Percentiles rank a stretch among this genome's conserved stretches.
Evolutionary conservation across 2,113 vertebrate genomes (phyloP).

Genomic region (Trematomus loennbergii): DNA sequence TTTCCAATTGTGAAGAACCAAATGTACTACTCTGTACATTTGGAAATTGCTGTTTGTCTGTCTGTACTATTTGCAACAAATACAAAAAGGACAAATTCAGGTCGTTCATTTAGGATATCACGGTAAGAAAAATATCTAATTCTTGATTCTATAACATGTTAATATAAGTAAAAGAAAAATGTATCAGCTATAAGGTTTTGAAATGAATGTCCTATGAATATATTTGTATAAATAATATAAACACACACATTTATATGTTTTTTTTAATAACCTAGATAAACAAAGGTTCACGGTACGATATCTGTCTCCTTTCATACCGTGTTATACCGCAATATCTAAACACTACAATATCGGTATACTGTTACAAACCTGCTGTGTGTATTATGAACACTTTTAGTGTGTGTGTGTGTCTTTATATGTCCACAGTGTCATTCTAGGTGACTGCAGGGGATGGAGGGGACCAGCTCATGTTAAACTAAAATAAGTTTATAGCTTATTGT

Average conservation of each 20-base stretch:
- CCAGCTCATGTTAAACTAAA: constrained; percentile 28
- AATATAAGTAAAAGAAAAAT: background rate
- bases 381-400: too few species aligned
- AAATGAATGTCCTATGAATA: background rate
- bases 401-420: constrained; percentile 12
- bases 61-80: background rate
- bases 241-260: background rate
- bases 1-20: background rate
- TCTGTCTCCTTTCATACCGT: too few species aligned
- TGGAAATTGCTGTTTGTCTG: too few species aligned
- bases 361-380: too few species aligned
- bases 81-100: background rate
- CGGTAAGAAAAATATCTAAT: too few species aligned
- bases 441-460: constrained; percentile 31
- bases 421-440: constrained; percentile 5
- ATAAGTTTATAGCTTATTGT: constrained; percentile 50
- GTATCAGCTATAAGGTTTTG: background rate
- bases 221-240: background rate
- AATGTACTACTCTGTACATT: background rate
- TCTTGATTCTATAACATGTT: too few species aligned
- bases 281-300: too few species aligned
- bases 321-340: too few species aligned
- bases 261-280: too few species aligned
- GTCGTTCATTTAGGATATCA: background rate
- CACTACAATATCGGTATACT: too few species aligned